Evolutionary conservation across 2,797 vertebrate genomes (phyloP), one percentile per base, ranked within the genome.

Genomic region (Heliangelus exortis): DNA sequence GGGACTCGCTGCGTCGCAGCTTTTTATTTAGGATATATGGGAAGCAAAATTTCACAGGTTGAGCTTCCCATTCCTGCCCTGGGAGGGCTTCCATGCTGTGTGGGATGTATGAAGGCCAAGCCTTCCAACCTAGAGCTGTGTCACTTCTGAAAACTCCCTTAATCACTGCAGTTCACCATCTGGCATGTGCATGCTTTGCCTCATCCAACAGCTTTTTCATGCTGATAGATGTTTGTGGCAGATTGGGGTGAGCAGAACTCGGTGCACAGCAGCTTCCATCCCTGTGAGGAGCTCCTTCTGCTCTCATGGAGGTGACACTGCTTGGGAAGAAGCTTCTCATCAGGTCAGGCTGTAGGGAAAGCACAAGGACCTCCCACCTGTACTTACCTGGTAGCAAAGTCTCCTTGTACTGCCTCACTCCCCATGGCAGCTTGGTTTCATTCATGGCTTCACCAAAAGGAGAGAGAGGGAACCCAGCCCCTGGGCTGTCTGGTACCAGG

Each of bases 131-230:
- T 33, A 5, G 33, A 78, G 26, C 75, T 76, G 62, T 15, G 14
- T 36, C 89, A 43, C 79, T 75, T 25, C 41, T 22, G 79, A 82
- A 41, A 87, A 62, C 25, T 63, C 87, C 20, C 31, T 69, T 65
- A 75, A 45, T 82, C 92, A 20, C 22, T 82, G 50, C 61, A 28
- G 57, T 41, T 80, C 75, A 45, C 92, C 89, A 55, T 92, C 93
- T 91, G 93, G 78, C 63, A 71, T 33, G 86, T 75, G 86, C 76
- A 34, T n/a, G 93, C 86, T 93, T 95, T 43, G 66, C 4, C 78
- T 55, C 95, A 57, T 80, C 41, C 58, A 58, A 12, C 58, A 47
- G 47, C 77, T 87, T 67, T 67, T 50, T 76, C 43, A 89, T 73
- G 84, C 95, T 94, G 14, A 45, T 45, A 22, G 51, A 3, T 39